Evolutionary conservation across 2,797 vertebrate species (phyloP), one percentile per base, ranked within the genome.

Genomic region (Sebastolobus altivelis): DNA sequence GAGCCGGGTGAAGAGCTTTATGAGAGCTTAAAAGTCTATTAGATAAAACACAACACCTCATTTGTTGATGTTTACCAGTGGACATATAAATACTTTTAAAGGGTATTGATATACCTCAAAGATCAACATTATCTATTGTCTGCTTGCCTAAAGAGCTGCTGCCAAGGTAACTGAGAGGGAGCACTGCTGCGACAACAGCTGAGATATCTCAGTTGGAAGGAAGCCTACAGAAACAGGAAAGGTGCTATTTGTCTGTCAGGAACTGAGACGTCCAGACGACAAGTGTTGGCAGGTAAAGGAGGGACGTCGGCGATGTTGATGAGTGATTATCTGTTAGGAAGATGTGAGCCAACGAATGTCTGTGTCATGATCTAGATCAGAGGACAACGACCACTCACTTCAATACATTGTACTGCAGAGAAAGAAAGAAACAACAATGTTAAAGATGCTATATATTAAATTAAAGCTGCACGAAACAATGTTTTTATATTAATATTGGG

Each of bases 231-330:
- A 78, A 76, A 78, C 14, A 61, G 58, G 27, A 43, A 29, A 25
- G 52, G 5, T 77, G 69, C 58, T 55, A 29, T 87, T 73, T 65
- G 61, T 79, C 60, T 78, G 63, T 85, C 71, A 77, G 55, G 35
- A 22, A 13, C 43, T 11, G 33, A 55, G 33, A 40, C 2, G 1
- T 14, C 29, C 37, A 70, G 38, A 58, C 11, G 40, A 29, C 65
- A 40, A 65, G 73, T 69, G 43, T 25, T 40, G 58, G 35, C 61
- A 71, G 22, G 66, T 72, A 5, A 38, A 37, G n/a, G 6, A 65
- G 11, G 5, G 40, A 58, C 27, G 56, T 27, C 29, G 13, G 25
- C 11, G n/a, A 63, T 12, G 25, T 10, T 65, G 77, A 5, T 49
- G 79, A 72, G 61, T 66, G 54, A 79, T 69, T 0, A 67, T 58